Evolutionary conservation across 1,140 invertebrate species (phyloP), one percentile per base, ranked within the genome.

Genomic region (Macrotrachela quadricornifera): DNA sequence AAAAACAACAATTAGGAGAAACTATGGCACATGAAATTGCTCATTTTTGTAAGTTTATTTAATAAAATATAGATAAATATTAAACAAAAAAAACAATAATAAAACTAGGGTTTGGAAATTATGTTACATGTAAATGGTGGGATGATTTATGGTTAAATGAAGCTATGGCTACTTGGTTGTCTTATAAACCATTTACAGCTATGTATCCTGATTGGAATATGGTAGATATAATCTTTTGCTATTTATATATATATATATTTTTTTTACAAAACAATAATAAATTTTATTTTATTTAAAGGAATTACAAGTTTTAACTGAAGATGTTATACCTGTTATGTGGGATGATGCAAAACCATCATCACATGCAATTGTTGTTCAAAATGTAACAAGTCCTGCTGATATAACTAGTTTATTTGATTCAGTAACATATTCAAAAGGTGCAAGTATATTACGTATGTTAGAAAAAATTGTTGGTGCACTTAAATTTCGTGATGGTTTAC

Each of bases 181-280:
- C 67, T 50, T 63, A 64, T 45, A 45, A 60, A 12, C 62, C 59
- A 15, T 17, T 64, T 6, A 58, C 67, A 12, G 65, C 81, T 73
- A 77, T 85, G 0, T 78, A 81, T 60, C 82, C 78, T 36, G 74
- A 78, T 10, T 86, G 83, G 83, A 79, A 80, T 61, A 76, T 82
- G 54, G 74, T 38, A 14, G n/a, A n/a, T n/a, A n/a, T n/a, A n/a
- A n/a, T n/a, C n/a, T n/a, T n/a, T n/a, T n/a, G n/a, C n/a, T n/a
- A n/a, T n/a, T n/a, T n/a, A n/a, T n/a, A n/a, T n/a, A n/a, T n/a
- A n/a, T n/a, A n/a, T n/a, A n/a, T n/a, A 53, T 15, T 18, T 21
- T 30, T 30, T 30, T 30, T 30, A 8, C n/a, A 30, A 30, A 30
- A 30, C 21, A 30, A 30, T 8, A 14, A 53, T 43, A 18, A 47